Conservation (phyloP, 1,140 invertebrate species). For the Drosophila navojoa region DNA sequence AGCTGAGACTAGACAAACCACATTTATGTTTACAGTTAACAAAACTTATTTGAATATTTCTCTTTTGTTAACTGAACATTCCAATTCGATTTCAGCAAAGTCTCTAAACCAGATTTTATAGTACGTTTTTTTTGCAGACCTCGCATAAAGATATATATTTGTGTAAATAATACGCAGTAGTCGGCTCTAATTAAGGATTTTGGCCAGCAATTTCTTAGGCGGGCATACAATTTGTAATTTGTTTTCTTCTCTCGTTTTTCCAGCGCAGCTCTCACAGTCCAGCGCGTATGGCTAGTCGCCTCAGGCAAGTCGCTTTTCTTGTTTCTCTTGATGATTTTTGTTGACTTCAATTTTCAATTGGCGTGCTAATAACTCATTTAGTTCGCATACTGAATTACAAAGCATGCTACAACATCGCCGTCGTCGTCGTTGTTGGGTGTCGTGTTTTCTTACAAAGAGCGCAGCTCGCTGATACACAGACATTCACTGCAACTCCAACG, state of each 20-base stretch:
- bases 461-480: constrained; percentile 5
- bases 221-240: constrained; percentile 10
- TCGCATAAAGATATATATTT: too few species aligned
- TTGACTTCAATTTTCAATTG: constrained; percentile 74
- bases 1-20: neutral
- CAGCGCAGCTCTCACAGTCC: neutral
- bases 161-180: too few species aligned
- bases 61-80: too few species aligned
- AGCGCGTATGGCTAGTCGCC: neutral
- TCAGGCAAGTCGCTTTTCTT: constrained; percentile 1
- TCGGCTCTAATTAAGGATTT: constrained; percentile 17
- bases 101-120: neutral
- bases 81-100: too few species aligned
- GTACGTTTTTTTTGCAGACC: neutral
- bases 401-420: constrained; percentile 48
- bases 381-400: constrained; percentile 74
- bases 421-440: neutral
- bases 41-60: too few species aligned
- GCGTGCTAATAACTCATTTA: constrained; percentile 82
- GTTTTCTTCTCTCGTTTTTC: neutral
- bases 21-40: neutral
- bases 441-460: constrained; percentile 25
- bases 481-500: neutral
- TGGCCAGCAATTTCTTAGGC: constrained; percentile 1
- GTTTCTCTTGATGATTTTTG: constrained; percentile 9